Evolutionary conservation across 92 coral and sea anemone genomes (phyloP).

Genomic region (Virgularia gustaviana): DNA sequence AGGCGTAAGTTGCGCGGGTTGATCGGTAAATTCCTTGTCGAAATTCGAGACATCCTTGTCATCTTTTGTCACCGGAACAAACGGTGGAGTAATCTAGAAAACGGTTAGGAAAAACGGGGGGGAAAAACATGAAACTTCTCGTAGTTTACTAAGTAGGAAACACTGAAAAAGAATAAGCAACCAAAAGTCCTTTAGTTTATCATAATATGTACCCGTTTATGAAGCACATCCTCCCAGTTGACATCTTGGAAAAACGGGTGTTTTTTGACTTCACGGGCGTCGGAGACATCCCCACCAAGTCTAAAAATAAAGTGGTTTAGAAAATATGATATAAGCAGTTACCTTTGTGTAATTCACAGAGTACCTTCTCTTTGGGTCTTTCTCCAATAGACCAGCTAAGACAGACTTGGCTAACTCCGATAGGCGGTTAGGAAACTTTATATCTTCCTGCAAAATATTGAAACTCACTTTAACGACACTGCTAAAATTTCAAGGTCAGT

Average conservation of each 20-base stretch:
- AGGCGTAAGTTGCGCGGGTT: conserved; percentile 78
- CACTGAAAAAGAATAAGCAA: neutral
- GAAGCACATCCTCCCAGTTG: conserved; percentile 68
- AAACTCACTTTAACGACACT: too few relatives aligned
- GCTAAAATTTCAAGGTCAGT: too few relatives aligned
- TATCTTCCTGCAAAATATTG: conserved; percentile 79
- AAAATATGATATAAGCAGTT: neutral
- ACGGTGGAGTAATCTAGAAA: conserved; percentile 83
- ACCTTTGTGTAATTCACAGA: neutral
- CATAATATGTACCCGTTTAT: conserved; percentile 43
- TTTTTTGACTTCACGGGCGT: conserved; percentile 71
- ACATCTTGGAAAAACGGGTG: conserved; percentile 67
- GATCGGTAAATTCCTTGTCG: conserved; percentile 90
- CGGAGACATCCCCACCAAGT: conserved; percentile 85
- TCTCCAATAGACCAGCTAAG: conserved; percentile 68
- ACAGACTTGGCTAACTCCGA: conserved; percentile 64
- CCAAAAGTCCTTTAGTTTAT: conserved; percentile 23
- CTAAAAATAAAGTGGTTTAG: conserved; percentile 24
- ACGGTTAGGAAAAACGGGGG: neutral
- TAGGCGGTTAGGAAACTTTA: conserved; percentile 78
- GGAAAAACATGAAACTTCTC: neutral
- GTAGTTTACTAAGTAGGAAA: neutral
- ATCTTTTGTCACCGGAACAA: conserved; percentile 74
- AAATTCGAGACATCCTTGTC: conserved; percentile 87
- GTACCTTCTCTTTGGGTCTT: conserved; percentile 74